Base-by-base conservation (phyloP, 2,888 invertebrate genomes). In the Anarsia innoxiella region DNA sequence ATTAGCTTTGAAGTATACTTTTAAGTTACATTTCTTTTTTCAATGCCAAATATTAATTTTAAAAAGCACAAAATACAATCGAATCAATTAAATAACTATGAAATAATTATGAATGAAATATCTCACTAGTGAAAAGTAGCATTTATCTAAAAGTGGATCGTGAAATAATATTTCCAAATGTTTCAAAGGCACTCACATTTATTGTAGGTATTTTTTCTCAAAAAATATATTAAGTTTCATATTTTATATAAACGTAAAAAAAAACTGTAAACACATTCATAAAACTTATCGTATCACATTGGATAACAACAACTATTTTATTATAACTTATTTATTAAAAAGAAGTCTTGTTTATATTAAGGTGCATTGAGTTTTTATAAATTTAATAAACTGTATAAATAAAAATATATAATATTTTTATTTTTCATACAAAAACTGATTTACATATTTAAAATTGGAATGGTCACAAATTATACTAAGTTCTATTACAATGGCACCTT, bases 161-260 rank as follows among this genome's bases (percentile, higher is more conserved):
- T n/a, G n/a, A n/a, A n/a, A n/a, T n/a, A n/a, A n/a, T n/a, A n/a
- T n/a, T n/a, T n/a, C n/a, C n/a, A n/a, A n/a, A n/a, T n/a, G n/a
- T n/a, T n/a, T n/a, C n/a, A n/a, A n/a, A 79, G 74, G 74, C 75
- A 78, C 68, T 76, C 76, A 59, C 58, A 56, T 73, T 73, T 76
- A 56, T 73, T 76, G 55, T 59, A n/a, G n/a, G n/a, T n/a, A n/a
- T 58, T 66, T 70, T 69, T 69, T 66, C 53, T 61, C 66, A 61
- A 67, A 27, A n/a, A 76, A 82, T 82, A 82, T 82, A 79, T 82
- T 80, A 80, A 68, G 67, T 70, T 77, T 73, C 68, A 67, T 68
- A n/a, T n/a, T n/a, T n/a, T 67, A 67, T 64, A 59, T 69, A 76
- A 71, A 56, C 60, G 66, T 67, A 72, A 73, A 66, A 75, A 67